These are phyloP conservation scores for Gnatocerus cornutus DNA, from an alignment of 2,888 invertebrate species.

Conservation along the genomic window DNA sequence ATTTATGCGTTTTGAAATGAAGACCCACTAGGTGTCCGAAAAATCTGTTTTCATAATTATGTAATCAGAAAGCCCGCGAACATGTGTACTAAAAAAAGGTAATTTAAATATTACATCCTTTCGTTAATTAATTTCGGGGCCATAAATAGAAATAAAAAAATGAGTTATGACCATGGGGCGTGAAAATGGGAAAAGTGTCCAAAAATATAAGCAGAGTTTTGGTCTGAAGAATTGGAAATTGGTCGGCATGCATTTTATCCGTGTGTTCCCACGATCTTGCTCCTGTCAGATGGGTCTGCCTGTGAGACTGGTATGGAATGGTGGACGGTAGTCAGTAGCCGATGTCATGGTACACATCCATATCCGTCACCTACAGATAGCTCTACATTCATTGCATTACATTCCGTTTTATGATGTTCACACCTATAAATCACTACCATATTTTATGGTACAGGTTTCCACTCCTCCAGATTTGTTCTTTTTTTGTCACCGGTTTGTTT, in stretches of 20 bases:
- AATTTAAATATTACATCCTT: slow-evolving; percentile 36
- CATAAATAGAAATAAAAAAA: slow-evolving; percentile 32
- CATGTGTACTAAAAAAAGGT: slow-evolving; percentile 11
- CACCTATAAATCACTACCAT: slow-evolving; percentile 48
- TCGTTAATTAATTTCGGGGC: slow-evolving; percentile 28
- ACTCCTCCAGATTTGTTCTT: slow-evolving; percentile 26
- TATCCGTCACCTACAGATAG: slow-evolving; percentile 59
- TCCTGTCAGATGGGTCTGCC: slow-evolving; percentile 42
- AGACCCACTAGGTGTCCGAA: slow-evolving; percentile 28
- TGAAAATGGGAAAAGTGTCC: too few relatives aligned
- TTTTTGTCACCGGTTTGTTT: slow-evolving; percentile 21
- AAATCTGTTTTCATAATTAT: slow-evolving; percentile 34
- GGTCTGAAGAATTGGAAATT: slow-evolving; percentile 20
- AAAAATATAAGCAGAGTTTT: too few relatives aligned
- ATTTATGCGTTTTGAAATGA: slow-evolving; percentile 29
- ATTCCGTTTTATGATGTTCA: slow-evolving; percentile 48
- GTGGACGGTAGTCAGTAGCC: slow-evolving; percentile 56
- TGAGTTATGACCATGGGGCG: slow-evolving; percentile 1
- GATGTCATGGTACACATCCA: slow-evolving; percentile 55
- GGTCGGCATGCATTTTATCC: slow-evolving; percentile 47
- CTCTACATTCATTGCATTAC: slow-evolving; percentile 54
- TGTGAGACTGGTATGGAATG: slow-evolving; percentile 48
- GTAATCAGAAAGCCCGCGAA: slow-evolving; percentile 24
- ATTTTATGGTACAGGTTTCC: slow-evolving; percentile 41
- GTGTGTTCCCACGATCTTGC: slow-evolving; percentile 54